Percentiles rank a stretch among this genome's conserved stretches.
Evolutionary conservation across 2,888 invertebrate genomes (phyloP).

Genomic region (Andrena dorsata): DNA sequence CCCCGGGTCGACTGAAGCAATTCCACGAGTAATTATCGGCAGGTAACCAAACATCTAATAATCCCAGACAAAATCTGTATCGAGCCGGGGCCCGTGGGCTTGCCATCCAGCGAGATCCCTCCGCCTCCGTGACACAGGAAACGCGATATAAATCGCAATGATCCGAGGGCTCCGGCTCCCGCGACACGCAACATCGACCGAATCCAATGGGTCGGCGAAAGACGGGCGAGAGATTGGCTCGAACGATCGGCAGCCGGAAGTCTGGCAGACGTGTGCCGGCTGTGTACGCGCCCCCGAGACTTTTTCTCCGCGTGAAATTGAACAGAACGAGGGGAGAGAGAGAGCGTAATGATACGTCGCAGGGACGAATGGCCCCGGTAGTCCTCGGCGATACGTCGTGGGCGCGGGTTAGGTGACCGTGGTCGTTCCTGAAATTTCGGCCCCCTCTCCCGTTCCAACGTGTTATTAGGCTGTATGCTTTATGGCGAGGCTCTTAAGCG

Average conservation of each 20-base stretch:
- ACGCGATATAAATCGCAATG: conserved; percentile 68
- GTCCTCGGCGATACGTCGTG: conserved; percentile 25
- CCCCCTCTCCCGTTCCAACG: conserved; percentile 33
- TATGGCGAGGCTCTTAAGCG: conserved; percentile 33
- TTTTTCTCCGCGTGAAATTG: conserved; percentile 61
- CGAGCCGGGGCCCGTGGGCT: conserved; percentile 41
- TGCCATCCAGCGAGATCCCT: conserved; percentile 27
- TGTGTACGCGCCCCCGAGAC: conserved; percentile 33
- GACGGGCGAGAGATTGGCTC: conserved; percentile 49
- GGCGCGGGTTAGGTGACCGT: conserved; percentile 6
- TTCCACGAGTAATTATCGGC: conserved; percentile 75
- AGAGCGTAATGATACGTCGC: conserved; percentile 58
- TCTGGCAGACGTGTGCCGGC: conserved; percentile 65
- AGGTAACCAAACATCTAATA: conserved; percentile 78
- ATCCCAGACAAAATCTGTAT: conserved; percentile 75
- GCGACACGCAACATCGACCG: conserved; percentile 22
- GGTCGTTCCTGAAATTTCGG: conserved; percentile 35
- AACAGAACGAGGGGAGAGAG: conserved; percentile 56
- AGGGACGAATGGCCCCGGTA: conserved; percentile 37
- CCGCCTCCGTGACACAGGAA: conserved; percentile 5
- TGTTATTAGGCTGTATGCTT: conserved; percentile 62
- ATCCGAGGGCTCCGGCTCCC: conserved; percentile 42
- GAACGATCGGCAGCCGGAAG: conserved; percentile 66
- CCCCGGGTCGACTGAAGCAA: conserved; percentile 57
- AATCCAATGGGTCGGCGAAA: conserved; percentile 17